Evolutionary conservation across 2,797 vertebrate genomes (phyloP), one percentile per base, ranked within the genome.

Genomic region (Sebastes hubbsi): DNA sequence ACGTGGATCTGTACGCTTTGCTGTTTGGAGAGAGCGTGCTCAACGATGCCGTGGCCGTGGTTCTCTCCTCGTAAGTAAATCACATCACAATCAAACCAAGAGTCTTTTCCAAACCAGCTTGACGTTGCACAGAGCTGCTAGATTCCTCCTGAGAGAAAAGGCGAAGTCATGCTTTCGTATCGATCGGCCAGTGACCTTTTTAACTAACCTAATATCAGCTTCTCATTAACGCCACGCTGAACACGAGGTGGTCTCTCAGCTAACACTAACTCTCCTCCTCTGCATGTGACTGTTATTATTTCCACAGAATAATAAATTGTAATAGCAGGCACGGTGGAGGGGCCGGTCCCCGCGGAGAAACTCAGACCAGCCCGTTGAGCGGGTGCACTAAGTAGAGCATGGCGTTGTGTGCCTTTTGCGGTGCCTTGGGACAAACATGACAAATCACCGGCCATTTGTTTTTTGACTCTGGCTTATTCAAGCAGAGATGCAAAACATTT

Each of bases 11-110:
- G 59, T 99, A 99, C 10, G 98, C 98, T 0, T 92, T 99, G 81
- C 96, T 99, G 82, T 99, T 99, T 89, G 98, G 98, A 6, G 98
- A 99, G 88, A 99, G 98, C 5, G 98, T 99, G 77, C 97, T 99
- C 82, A 99, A 99, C n/a, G 98, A 99, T 75, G 98, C 98, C 0
- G 98, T 99, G 84, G 98, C 98, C 74, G 96, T 99, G 85, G 97
- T 99, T 68, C 94, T 99, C 46, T 99, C 97, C 90, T 99, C 98
- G 98, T 99, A 96, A 99, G 98, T 97, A 49, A 20, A 25, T 52
- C 30, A 36, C 13, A 20, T 42, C 34, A 20, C 66, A 18, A 5
- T 27, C 49, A 29, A 9, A 38, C 6, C 27, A 30, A 0, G 7
- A 75, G 18, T 68, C 55, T 10, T 0, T 59, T 10, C 20, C 10